Percentiles rank a stretch among this genome's conserved stretches.
phyloP scores from a whole-genome alignment of 2,888 invertebrate species.

The Ormyrus nitidulus region DNA sequence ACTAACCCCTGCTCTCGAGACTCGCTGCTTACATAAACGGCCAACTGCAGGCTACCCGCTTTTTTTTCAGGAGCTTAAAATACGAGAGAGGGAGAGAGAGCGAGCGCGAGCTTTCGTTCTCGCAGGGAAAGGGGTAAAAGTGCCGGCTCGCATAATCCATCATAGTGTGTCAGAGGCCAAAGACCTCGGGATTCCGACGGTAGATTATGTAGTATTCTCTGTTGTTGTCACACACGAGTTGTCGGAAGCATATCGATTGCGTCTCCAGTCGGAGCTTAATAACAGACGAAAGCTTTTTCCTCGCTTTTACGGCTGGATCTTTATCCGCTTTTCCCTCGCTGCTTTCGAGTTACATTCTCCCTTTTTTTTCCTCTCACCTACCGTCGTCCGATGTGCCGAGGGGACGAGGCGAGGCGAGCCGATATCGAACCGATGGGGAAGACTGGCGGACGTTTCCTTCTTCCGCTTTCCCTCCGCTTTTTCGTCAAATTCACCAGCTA shows the following conservation, averaged over 20 bases:
- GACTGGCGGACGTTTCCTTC: not conserved
- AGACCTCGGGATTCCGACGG: conserved; percentile 42
- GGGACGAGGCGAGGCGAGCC: too few species aligned
- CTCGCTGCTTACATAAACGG: not conserved
- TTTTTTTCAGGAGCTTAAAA: not conserved
- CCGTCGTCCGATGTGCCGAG: not conserved
- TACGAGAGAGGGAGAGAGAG: not conserved
- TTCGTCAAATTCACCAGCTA: too few species aligned
- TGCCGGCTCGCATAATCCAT: conserved; percentile 8
- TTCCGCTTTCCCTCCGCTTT: not conserved
- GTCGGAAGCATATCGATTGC: conserved; percentile 39
- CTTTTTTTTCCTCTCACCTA: not conserved
- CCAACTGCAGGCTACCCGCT: not conserved
- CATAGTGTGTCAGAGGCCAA: conserved; percentile 38
- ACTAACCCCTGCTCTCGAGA: too few species aligned
- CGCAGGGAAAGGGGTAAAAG: not conserved
- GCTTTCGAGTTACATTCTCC: not conserved
- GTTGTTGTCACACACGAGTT: conserved; percentile 24
- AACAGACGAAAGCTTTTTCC: conserved; percentile 26
- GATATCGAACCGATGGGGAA: too few species aligned
- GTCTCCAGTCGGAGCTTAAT: conserved; percentile 12
- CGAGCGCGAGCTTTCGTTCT: too few species aligned
- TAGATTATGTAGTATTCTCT: conserved; percentile 32
- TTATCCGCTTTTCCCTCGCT: conserved; percentile 2
- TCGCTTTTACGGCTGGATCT: not conserved